These are phyloP conservation scores for Trichopria drosophilae DNA, from an alignment of 2,888 invertebrate genomes.

Conservation along the genomic window DNA sequence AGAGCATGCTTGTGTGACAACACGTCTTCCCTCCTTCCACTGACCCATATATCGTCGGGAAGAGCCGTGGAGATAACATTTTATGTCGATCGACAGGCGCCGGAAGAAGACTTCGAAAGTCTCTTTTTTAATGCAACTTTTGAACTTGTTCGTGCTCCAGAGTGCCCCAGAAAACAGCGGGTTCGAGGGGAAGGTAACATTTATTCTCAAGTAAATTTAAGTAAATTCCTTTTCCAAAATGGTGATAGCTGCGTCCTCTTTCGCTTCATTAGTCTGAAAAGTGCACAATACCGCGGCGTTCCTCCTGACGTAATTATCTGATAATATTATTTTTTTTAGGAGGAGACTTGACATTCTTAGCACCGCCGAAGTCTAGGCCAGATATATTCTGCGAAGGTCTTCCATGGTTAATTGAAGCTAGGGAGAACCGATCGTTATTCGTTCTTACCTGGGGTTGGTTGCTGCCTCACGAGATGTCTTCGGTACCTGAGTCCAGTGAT, in stretches of 20 bases:
- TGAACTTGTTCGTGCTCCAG: slow-evolving; percentile 67
- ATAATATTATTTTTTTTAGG: slow-evolving; percentile 44
- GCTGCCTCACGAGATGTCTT: slow-evolving; percentile 66
- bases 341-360: slow-evolving; percentile 68
- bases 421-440: slow-evolving; percentile 78
- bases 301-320: background rate
- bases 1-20: slow-evolving; percentile 83
- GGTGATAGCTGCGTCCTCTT: too few species aligned
- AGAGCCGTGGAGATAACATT: slow-evolving; percentile 76
- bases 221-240: too few species aligned
- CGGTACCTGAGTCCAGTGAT: slow-evolving; percentile 45
- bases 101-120: slow-evolving; percentile 80
- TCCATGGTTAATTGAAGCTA: slow-evolving; percentile 80
- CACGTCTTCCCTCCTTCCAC: slow-evolving; percentile 64
- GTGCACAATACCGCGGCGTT: background rate
- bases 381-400: slow-evolving; percentile 73
- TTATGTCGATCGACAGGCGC: slow-evolving; percentile 71
- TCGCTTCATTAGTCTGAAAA: too few species aligned
- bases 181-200: slow-evolving; percentile 62
- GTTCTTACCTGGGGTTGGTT: slow-evolving; percentile 82
- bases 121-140: slow-evolving; percentile 76
- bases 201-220: too few species aligned
- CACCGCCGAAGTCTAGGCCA: slow-evolving; percentile 65
- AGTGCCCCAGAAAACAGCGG: slow-evolving; percentile 68
- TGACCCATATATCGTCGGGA: slow-evolving; percentile 69